Percentiles rank a stretch among this genome's conserved stretches.
phyloP scores from a whole-genome alignment of 2,113 vertebrate genomes.

The Pelecanoides urinatrix region DNA sequence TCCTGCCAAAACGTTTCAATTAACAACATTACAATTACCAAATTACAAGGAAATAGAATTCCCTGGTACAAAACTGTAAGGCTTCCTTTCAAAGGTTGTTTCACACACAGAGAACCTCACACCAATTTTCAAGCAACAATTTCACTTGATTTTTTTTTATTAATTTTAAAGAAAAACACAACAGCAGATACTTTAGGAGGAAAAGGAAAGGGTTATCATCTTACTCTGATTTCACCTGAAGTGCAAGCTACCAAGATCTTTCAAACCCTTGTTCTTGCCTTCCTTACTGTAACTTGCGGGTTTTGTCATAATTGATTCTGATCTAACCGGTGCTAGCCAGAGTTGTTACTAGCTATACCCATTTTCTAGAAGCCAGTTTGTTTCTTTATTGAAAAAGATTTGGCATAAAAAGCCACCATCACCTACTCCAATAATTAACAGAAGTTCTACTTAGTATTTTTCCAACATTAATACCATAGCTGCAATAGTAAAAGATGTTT shows the following conservation, averaged over 20 bases:
- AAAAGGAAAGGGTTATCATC: neutral
- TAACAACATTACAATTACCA: neutral
- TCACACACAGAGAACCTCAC: constrained; percentile 14
- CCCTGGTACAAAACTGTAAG: neutral
- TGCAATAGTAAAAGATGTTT: neutral
- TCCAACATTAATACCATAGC: neutral
- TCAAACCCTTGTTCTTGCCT: neutral
- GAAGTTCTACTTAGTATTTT: neutral
- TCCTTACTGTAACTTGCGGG: neutral
- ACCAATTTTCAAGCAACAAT: neutral
- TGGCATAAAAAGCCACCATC: neutral
- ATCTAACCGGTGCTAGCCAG: fast-evolving
- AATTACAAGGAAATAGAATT: neutral
- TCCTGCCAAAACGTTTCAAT: neutral
- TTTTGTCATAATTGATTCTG: neutral
- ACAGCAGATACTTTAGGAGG: neutral
- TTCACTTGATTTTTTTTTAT: neutral
- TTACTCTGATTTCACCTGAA: neutral
- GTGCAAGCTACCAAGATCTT: neutral
- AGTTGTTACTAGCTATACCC: neutral
- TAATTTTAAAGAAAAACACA: neutral
- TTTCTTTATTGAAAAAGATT: neutral
- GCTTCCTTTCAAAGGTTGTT: neutral
- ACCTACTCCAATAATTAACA: neutral
- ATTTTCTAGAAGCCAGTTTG: neutral